A percentile compares a stretch with the other conserved stretches of the same genome.
phyloP scores from a whole-genome alignment of 2,113 vertebrate species.

The Tiliqua scincoides region DNA sequence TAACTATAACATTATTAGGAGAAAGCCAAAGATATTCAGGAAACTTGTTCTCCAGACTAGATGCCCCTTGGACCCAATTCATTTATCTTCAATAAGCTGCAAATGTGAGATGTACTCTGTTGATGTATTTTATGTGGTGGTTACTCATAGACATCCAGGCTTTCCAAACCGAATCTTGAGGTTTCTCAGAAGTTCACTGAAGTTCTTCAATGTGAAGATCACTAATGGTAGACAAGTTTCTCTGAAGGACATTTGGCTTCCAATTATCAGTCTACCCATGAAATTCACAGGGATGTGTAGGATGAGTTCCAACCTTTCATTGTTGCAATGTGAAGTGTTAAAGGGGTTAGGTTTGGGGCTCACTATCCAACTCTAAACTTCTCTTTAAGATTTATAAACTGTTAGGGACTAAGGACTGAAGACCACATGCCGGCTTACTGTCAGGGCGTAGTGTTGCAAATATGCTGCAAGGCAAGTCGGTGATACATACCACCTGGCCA shows the following conservation, averaged over 20 bases:
- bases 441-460: too few species aligned
- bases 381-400: too few species aligned
- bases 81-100: background rate
- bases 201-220: background rate
- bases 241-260: background rate
- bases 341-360: too few species aligned
- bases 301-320: background rate
- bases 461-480: too few species aligned
- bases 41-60: background rate
- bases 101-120: background rate
- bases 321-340: too few species aligned
- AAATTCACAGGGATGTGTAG: background rate
- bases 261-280: background rate
- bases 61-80: background rate
- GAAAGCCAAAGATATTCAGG: slow-evolving; percentile 12
- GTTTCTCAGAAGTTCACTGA: background rate
- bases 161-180: background rate
- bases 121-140: background rate
- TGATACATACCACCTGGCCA: too few species aligned
- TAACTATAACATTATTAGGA: slow-evolving; percentile 22
- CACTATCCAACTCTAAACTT: too few species aligned
- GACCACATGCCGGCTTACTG: too few species aligned
- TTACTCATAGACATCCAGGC: background rate
- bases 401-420: too few species aligned
- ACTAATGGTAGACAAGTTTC: background rate